phyloP scores from a whole-genome alignment of 2,113 vertebrate species.

The Lampris incognitus region DNA sequence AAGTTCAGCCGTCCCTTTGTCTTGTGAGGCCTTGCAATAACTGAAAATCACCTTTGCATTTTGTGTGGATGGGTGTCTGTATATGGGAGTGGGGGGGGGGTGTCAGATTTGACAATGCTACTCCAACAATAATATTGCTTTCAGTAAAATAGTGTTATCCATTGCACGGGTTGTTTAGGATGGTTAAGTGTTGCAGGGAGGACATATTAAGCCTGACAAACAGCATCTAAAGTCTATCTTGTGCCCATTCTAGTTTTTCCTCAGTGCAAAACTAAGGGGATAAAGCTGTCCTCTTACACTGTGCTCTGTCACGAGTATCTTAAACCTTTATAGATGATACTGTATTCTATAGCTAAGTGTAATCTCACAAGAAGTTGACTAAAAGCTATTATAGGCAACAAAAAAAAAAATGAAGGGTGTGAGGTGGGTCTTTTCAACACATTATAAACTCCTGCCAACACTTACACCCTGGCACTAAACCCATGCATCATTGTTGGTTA shows the following conservation, averaged over 20 bases:
- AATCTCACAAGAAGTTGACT: conserved; percentile 25
- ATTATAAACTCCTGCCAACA: conserved; percentile 53
- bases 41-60: conserved; percentile 24
- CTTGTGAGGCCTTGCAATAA: conserved; percentile 53
- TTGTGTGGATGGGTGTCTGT: neutral
- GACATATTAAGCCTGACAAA: conserved; percentile 11
- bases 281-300: conserved; percentile 9
- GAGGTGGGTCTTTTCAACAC: conserved; percentile 52
- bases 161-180: conserved; percentile 7
- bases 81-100: neutral
- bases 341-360: conserved; percentile 40
- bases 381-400: conserved; percentile 32
- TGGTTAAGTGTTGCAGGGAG: conserved; percentile 23
- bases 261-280: conserved; percentile 17
- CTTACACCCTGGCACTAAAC: conserved; percentile 79
- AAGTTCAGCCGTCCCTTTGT: conserved; percentile 39
- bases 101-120: conserved; percentile 59
- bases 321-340: conserved; percentile 25
- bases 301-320: conserved; percentile 28
- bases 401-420: conserved; percentile 22
- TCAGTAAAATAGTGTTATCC: conserved; percentile 34
- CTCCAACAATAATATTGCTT: conserved; percentile 20
- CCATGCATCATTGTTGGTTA: conserved; percentile 91
- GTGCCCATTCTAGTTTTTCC: too few species aligned
- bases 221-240: neutral